A percentile compares a stretch with the other conserved stretches of the same genome.
These are phyloP conservation scores for Lithophane socia DNA, from an alignment of 2,888 invertebrate species.

Conservation along the genomic window DNA sequence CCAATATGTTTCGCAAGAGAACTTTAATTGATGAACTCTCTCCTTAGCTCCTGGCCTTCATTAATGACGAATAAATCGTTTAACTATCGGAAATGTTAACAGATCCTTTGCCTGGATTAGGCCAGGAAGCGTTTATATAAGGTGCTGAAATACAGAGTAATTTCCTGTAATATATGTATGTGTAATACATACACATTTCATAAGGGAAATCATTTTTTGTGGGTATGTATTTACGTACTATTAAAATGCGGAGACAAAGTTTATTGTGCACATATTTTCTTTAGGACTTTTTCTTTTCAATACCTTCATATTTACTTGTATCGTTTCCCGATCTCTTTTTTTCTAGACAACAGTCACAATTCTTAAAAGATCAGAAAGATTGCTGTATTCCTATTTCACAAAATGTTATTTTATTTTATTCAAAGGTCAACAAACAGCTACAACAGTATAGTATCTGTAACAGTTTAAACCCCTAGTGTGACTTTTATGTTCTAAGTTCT, in stretches of 20 bases:
- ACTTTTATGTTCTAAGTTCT: background rate
- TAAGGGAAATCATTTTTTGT: constrained; percentile 19
- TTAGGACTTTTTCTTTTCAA: background rate
- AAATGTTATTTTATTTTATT: too few relatives aligned
- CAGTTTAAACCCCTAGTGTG: too few relatives aligned
- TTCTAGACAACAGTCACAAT: background rate
- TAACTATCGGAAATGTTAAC: constrained; percentile 56
- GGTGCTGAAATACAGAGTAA: constrained; percentile 51
- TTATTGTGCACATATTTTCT: too few relatives aligned
- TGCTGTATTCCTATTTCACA: background rate
- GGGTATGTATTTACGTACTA: constrained; percentile 9
- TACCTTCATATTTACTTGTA: background rate
- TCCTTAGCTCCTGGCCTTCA: constrained; percentile 40
- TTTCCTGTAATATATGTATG: constrained; percentile 51
- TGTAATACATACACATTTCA: constrained; percentile 45
- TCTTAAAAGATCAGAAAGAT: too few relatives aligned
- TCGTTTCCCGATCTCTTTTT: background rate
- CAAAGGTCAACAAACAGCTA: too few relatives aligned
- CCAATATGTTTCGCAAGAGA: constrained; percentile 11
- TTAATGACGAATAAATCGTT: constrained; percentile 41
- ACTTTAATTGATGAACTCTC: constrained; percentile 38
- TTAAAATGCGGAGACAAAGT: constrained; percentile 2
- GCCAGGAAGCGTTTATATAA: constrained; percentile 60
- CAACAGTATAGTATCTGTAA: too few relatives aligned
- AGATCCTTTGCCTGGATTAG: constrained; percentile 45